Percentiles rank a stretch among this genome's conserved stretches.
phyloP scores from a whole-genome alignment of 2,888 invertebrate species.

The Netelia fuscicornis region DNA sequence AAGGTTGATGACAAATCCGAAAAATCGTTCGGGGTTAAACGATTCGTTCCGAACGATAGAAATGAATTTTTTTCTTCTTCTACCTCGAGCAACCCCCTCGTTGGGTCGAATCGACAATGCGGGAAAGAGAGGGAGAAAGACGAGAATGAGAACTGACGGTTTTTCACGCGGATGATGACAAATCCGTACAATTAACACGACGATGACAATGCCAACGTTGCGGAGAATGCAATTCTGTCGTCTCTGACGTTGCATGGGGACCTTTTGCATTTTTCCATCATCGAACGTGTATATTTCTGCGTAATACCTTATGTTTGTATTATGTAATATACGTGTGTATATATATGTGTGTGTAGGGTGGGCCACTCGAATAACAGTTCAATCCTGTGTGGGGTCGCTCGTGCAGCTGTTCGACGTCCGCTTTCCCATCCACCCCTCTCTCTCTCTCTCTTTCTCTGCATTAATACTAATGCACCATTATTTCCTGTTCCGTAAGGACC shows the following conservation, averaged over 20 bases:
- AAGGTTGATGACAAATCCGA: not conserved
- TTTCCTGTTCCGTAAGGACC: slow-evolving; percentile 75
- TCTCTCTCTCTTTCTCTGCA: slow-evolving; percentile 41
- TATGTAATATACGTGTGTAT: slow-evolving; percentile 52
- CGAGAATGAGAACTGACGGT: slow-evolving; percentile 64
- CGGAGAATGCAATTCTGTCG: slow-evolving; percentile 64
- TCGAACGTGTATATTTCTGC: slow-evolving; percentile 34
- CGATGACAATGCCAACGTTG: slow-evolving; percentile 71
- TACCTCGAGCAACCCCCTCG: slow-evolving; percentile 6
- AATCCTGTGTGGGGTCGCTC: slow-evolving; percentile 76
- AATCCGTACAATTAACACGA: slow-evolving; percentile 80
- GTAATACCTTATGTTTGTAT: slow-evolving; percentile 38
- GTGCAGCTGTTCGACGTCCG: slow-evolving; percentile 78
- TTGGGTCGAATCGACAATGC: slow-evolving; percentile 50
- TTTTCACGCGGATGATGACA: slow-evolving; percentile 76
- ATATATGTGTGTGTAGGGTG: slow-evolving; percentile 62
- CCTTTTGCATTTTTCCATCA: slow-evolving; percentile 64
- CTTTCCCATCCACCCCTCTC: slow-evolving; percentile 44
- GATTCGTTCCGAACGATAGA: slow-evolving; percentile 56
- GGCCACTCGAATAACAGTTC: slow-evolving; percentile 80
- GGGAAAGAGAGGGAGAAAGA: slow-evolving; percentile 41
- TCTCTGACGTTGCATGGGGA: slow-evolving; percentile 54
- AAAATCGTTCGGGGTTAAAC: slow-evolving; percentile 41
- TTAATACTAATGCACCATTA: slow-evolving; percentile 79
- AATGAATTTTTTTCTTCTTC: slow-evolving; percentile 45